Conservation (phyloP, 2,888 invertebrate species). For the Disparrhopalites patrizii region DNA sequence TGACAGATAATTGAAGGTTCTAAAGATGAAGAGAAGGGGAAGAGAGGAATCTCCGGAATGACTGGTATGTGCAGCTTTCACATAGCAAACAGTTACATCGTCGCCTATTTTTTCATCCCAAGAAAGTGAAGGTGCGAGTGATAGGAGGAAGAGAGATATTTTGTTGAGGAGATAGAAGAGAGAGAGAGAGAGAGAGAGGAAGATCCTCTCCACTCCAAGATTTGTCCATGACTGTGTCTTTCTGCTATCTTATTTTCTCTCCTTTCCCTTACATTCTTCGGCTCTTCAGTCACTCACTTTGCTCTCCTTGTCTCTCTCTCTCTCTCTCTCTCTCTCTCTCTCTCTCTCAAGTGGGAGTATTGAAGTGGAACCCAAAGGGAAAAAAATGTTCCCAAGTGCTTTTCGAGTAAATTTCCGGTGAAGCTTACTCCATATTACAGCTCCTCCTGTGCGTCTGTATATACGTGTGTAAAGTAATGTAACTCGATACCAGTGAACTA, state of each 20-base stretch:
- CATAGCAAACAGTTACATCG: no score
- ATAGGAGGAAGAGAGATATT: neutral
- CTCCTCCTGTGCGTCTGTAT: no score
- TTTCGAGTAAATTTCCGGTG: constrained; percentile 24
- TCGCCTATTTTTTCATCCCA: no score
- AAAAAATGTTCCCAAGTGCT: constrained; percentile 26
- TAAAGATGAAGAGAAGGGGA: neutral
- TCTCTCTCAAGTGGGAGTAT: constrained; percentile 18
- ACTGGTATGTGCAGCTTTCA: no score
- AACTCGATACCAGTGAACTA: no score
- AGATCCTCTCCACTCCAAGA: no score
- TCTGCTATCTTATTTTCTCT: neutral
- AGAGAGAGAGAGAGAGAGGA: constrained; percentile 1
- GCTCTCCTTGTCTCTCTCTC: neutral
- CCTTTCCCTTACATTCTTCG: neutral
- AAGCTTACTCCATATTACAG: no score
- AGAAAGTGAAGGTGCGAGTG: no score
- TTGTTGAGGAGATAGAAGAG: neutral
- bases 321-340: neutral
- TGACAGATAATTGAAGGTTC: neutral
- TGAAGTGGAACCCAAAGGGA: constrained; percentile 18
- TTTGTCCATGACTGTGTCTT: neutral
- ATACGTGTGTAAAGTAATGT: no score
- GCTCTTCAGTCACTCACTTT: neutral
- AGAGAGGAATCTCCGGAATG: neutral